Percentiles rank a stretch among this genome's conserved stretches.
These are phyloP conservation scores for Nomada lathburiana DNA, from an alignment of 2,888 invertebrate genomes.

Conservation along the genomic window DNA sequence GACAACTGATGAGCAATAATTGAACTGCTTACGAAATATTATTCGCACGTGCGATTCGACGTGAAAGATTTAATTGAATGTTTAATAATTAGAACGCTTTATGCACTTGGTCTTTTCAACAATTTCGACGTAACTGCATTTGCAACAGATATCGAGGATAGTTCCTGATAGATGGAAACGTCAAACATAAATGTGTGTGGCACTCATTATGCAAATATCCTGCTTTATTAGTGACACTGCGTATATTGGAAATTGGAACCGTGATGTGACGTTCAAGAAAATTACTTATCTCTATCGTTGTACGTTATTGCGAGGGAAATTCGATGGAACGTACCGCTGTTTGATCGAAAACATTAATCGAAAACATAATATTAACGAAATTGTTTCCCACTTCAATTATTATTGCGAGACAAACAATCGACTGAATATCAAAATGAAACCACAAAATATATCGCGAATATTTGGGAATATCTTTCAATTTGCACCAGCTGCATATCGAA, in stretches of 20 bases:
- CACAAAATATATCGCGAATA: neutral
- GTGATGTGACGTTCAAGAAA: neutral
- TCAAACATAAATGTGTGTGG: neutral
- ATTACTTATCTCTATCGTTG: conserved; percentile 11
- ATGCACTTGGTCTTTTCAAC: no score
- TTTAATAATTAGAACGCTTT: no score
- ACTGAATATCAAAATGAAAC: neutral
- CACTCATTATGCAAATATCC: conserved; percentile 4
- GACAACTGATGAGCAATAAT: no score
- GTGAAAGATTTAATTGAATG: no score
- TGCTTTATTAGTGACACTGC: neutral
- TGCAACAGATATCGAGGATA: neutral
- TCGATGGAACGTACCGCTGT: neutral
- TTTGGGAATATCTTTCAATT: neutral
- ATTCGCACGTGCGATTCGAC: no score
- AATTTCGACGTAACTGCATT: no score
- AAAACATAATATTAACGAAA: neutral
- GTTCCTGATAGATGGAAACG: no score
- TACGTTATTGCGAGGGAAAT: neutral
- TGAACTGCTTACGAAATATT: no score
- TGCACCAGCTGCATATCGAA: neutral
- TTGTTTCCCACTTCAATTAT: neutral
- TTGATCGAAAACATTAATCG: conserved; percentile 3
- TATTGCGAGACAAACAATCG: neutral
- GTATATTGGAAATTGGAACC: neutral